Conservation (phyloP, 2,797 vertebrate genomes). For the Malacoraja senta region DNA sequence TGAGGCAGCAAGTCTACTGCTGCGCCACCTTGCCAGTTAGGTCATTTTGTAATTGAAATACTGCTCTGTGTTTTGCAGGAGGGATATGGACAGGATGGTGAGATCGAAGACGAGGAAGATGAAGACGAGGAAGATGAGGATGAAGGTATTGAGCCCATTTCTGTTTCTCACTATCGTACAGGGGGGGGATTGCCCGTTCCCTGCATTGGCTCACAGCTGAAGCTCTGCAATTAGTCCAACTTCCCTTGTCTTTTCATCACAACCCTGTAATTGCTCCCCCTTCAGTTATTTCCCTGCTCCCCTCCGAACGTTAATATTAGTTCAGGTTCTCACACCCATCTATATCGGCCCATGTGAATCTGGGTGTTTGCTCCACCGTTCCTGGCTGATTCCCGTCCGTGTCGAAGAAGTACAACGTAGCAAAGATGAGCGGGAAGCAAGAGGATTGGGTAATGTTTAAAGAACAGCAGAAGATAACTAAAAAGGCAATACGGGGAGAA, state of each 20-base stretch:
- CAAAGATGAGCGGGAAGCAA: too few relatives aligned
- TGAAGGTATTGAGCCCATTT: conserved; percentile 47
- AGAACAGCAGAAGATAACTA: too few relatives aligned
- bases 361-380: too few relatives aligned
- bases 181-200: too few relatives aligned
- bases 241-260: neutral
- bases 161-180: neutral
- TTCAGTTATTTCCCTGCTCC: neutral
- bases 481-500: too few relatives aligned
- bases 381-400: too few relatives aligned
- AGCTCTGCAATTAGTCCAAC: neutral
- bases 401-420: too few relatives aligned
- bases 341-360: too few relatives aligned
- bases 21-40: neutral
- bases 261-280: neutral
- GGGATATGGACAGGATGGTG: conserved; percentile 69
- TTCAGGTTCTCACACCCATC: neutral
- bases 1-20: too few relatives aligned
- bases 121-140: conserved; percentile 77
- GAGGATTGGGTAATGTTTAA: too few relatives aligned
- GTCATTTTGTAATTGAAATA: neutral
- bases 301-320: neutral
- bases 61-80: conserved; percentile 58
- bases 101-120: conserved; percentile 72
- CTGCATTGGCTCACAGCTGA: neutral